A percentile compares a stretch with the other conserved stretches of the same genome.
These are phyloP conservation scores for Apocheima hispidaria DNA, from an alignment of 2,888 invertebrate genomes.

Conservation along the genomic window DNA sequence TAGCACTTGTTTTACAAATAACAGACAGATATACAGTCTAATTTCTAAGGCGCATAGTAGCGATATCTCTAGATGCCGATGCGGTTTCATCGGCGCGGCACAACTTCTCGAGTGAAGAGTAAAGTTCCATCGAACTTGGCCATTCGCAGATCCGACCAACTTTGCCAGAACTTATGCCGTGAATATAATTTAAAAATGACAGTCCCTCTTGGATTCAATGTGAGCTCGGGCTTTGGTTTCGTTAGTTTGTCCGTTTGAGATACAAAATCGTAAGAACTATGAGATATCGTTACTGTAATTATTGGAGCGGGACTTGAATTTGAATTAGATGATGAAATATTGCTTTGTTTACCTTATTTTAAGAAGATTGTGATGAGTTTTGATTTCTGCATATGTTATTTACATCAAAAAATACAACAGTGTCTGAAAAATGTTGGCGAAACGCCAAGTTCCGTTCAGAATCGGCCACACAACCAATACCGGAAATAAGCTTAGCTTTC, in stretches of 20 bases:
- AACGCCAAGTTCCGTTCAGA: neutral
- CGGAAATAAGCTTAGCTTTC: conserved; percentile 22
- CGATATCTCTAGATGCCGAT: conserved; percentile 35
- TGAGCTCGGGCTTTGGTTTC: conserved; percentile 6
- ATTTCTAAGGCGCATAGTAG: conserved; percentile 8
- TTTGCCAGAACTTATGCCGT: conserved; percentile 53
- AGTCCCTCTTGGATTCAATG: conserved; percentile 26
- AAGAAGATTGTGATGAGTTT: no score
- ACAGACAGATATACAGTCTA: conserved; percentile 10
- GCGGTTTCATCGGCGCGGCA: conserved; percentile 54
- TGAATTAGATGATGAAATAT: no score
- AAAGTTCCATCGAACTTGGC: conserved; percentile 60
- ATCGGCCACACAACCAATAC: conserved; percentile 11
- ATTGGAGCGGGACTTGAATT: no score
- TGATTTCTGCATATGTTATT: no score
- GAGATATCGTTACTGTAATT: no score
- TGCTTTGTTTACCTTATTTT: no score
- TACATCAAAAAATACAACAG: neutral
- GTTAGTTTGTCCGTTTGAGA: no score
- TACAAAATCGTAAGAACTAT: no score
- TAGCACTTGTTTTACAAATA: neutral
- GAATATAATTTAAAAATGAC: conserved; percentile 57
- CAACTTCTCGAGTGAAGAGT: conserved; percentile 57
- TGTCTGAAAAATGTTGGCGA: neutral
- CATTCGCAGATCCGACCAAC: conserved; percentile 55